These are phyloP conservation scores for Cephalophus harveyi DNA, from an alignment of 2,113 vertebrate genomes.

Conservation along the genomic window DNA sequence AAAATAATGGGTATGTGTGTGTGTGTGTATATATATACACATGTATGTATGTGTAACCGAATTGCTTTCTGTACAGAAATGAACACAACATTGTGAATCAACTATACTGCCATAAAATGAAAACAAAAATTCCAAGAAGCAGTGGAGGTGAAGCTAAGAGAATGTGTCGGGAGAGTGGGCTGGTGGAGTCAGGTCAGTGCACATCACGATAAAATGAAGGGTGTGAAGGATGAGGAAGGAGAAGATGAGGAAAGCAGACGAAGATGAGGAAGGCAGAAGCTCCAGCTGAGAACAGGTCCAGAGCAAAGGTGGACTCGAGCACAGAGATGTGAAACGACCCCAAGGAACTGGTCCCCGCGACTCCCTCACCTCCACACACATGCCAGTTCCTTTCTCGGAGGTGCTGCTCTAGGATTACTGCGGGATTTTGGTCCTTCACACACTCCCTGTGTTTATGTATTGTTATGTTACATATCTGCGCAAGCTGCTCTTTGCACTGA, in stretches of 20 bases:
- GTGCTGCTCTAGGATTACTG: not conserved
- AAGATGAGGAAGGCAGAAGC: not conserved
- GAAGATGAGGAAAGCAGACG: not conserved
- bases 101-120: not conserved
- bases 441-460: not conserved
- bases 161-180: not conserved
- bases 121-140: not conserved
- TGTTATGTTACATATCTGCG: rapidly evolving
- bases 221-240: not conserved
- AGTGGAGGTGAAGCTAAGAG: not conserved
- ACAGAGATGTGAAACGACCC: not conserved
- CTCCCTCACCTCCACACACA: too few species aligned
- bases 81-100: not conserved
- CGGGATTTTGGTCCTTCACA: not conserved
- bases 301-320: not conserved
- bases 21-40: too few species aligned
- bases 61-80: not conserved
- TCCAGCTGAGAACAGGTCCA: not conserved
- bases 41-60: not conserved
- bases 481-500: not conserved
- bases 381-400: not conserved
- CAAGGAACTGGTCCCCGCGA: not conserved
- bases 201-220: not conserved
- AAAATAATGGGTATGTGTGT: not conserved
- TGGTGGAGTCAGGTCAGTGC: not conserved